Conservation (phyloP, 2,797 vertebrate species). For the Ctenosaura bakeri region DNA sequence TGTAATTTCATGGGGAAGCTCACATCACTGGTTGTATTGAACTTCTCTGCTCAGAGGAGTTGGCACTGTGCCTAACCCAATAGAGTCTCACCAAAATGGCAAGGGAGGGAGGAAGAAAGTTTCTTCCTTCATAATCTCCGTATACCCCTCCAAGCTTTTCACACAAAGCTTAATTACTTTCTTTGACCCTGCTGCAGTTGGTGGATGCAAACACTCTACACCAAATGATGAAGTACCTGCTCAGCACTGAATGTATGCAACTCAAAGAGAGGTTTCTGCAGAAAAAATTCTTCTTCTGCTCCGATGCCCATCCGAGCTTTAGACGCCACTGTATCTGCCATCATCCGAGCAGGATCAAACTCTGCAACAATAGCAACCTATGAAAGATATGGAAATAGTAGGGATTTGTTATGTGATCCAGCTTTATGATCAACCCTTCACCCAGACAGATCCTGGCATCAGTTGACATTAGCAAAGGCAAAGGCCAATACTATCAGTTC, state of each 20-base stretch:
- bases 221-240: constrained; percentile 82
- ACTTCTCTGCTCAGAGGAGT: background rate
- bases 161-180: accelerated
- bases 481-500: background rate
- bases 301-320: constrained; percentile 80
- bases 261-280: constrained; percentile 89
- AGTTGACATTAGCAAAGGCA: background rate
- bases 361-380: constrained; percentile 88
- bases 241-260: constrained; percentile 90
- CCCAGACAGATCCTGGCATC: background rate
- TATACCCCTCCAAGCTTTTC: background rate
- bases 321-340: constrained; percentile 88
- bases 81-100: background rate
- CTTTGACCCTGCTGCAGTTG: background rate
- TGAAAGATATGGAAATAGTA: accelerated
- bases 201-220: background rate
- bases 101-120: no score
- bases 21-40: background rate
- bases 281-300: constrained; percentile 78
- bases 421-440: background rate
- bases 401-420: background rate
- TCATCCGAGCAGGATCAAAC: constrained; percentile 88
- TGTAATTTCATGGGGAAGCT: background rate
- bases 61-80: background rate
- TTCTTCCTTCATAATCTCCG: background rate